phyloP scores from a whole-genome alignment of 2,113 vertebrate genomes.

The Noturus placidus region DNA sequence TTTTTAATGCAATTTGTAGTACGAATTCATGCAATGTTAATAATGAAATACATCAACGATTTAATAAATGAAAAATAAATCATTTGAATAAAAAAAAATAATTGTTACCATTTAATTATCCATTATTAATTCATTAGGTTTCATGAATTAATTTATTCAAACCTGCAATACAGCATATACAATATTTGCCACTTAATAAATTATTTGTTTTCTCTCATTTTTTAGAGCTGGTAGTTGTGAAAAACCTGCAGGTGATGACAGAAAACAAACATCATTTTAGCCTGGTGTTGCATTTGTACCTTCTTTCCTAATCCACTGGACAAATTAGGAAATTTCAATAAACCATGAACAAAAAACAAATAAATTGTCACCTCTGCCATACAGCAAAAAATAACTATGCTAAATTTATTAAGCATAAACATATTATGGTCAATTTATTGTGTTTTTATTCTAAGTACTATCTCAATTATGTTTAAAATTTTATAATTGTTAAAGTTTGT shows the following conservation, averaged over 20 bases:
- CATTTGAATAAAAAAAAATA: background rate
- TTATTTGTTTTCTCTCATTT: conserved; percentile 1
- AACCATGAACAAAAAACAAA: background rate
- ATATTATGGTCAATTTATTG: background rate
- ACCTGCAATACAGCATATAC: background rate
- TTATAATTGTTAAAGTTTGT: background rate
- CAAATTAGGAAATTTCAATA: background rate
- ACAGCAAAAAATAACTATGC: no score
- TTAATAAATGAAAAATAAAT: background rate
- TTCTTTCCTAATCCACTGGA: background rate
- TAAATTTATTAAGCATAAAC: no score
- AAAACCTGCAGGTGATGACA: background rate
- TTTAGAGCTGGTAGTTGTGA: conserved; percentile 50
- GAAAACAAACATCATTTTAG: conserved; percentile 59
- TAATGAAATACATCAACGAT: background rate
- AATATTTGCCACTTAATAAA: background rate
- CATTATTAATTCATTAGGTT: background rate
- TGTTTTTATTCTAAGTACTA: background rate
- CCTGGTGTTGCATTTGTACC: background rate
- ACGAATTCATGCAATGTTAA: background rate
- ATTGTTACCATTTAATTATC: background rate
- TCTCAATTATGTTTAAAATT: background rate
- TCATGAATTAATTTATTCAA: background rate
- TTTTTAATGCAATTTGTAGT: background rate
- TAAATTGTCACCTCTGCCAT: background rate